Percentiles rank a stretch among this genome's conserved stretches.
phyloP scores from a whole-genome alignment of 2,113 vertebrate genomes.

The Thunnus maccoyii region DNA sequence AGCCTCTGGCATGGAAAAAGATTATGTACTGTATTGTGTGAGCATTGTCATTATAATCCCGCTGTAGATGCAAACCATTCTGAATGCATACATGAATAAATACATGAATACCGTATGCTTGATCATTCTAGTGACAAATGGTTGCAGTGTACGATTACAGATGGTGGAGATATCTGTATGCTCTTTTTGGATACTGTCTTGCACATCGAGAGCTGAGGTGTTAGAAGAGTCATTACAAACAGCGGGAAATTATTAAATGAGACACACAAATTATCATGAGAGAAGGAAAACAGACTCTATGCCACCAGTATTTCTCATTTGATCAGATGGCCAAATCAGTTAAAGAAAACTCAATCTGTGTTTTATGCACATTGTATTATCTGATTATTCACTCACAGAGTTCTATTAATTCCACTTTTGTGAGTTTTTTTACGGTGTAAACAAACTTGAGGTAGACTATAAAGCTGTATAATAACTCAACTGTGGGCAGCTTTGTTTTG shows the following conservation, averaged over 20 bases:
- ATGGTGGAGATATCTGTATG: background rate
- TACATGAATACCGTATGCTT: background rate
- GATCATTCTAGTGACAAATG: background rate
- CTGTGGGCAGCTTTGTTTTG: too few relatives aligned
- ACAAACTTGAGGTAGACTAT: too few relatives aligned
- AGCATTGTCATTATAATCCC: background rate
- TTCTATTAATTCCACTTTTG: too few relatives aligned
- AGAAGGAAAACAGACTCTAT: background rate
- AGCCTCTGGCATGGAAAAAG: background rate
- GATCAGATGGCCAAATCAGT: background rate
- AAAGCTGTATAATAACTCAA: too few relatives aligned
- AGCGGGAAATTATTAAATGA: background rate
- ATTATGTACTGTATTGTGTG: background rate
- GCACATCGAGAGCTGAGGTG: background rate
- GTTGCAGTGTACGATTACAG: background rate
- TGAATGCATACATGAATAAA: slow-evolving; percentile 1
- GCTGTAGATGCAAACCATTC: slow-evolving; percentile 2
- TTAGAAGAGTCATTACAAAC: slow-evolving; percentile 1
- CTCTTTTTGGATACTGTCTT: background rate
- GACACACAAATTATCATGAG: background rate
- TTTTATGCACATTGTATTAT: too few relatives aligned
- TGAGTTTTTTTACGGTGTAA: too few relatives aligned
- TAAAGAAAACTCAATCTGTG: too few relatives aligned
- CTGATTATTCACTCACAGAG: too few relatives aligned
- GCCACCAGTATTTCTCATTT: background rate